Conservation (phyloP, 2,888 invertebrate genomes). For the Chymomyza fuscimana region DNA sequence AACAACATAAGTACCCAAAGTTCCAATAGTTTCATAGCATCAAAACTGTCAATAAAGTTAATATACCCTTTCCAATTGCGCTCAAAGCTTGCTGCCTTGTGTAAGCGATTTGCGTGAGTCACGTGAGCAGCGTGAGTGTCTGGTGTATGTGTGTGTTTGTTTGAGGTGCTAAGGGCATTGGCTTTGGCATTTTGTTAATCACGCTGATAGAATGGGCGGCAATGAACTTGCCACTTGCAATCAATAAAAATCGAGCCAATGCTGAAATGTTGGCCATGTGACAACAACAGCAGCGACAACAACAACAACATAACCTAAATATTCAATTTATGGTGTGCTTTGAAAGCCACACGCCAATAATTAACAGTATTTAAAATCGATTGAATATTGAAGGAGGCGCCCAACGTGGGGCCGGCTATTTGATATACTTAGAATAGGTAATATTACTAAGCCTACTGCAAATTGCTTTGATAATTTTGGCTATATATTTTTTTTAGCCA, state of each 20-base stretch:
- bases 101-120: background rate
- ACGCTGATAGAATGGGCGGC: background rate
- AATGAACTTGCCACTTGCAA: conserved; percentile 5
- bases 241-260: conserved; percentile 17
- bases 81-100: too few species aligned
- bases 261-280: conserved; percentile 6
- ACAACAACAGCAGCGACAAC: conserved; percentile 8
- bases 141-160: background rate
- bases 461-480: conserved; percentile 68
- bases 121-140: background rate
- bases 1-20: too few species aligned
- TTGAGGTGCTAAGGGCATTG: background rate
- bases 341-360: conserved; percentile 11
- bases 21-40: background rate
- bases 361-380: conserved; percentile 10
- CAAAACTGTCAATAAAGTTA: background rate
- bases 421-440: background rate
- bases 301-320: conserved; percentile 5
- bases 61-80: background rate
- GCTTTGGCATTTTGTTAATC: conserved; percentile 1
- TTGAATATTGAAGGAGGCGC: conserved; percentile 9
- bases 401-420: conserved; percentile 8
- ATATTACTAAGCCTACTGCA: conserved; percentile 26
- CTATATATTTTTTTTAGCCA: conserved; percentile 1
- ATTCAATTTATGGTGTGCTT: background rate